Base-by-base conservation (phyloP, 2,797 vertebrate genomes). In the Dryobates pubescens region DNA sequence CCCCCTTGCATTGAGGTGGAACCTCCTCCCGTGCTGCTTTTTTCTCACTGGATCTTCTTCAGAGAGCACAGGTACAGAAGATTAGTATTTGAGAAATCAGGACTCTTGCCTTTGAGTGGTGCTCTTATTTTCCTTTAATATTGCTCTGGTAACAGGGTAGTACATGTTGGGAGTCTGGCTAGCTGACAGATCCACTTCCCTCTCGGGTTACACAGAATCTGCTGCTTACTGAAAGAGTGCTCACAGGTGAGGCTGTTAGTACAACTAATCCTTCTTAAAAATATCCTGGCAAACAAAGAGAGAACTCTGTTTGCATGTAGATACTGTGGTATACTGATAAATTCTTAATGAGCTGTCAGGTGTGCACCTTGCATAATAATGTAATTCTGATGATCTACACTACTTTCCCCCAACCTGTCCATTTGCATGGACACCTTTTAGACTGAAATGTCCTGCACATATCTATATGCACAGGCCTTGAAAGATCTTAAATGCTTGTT, bases 241-340 rank as follows among this genome's bases (percentile, higher is more conserved):
- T 86, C 76, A 76, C 22, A 76, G 30, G n/a, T 49, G 72, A 84
- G 32, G 45, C 26, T 74, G 36, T 27, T 65, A 38, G 36, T 80
- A 77, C 51, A 88, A 80, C 24, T 86, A 86, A 80, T 34, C 27
- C 71, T 75, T 86, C 73, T 70, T 65, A 41, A 90, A 90, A 90
- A 89, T 68, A 85, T 4, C 24, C 30, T 68, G 41, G 47, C 36
- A 64, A 93, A 69, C 45, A 73, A 11, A 13, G 23, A 23, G 2
- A 80, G 79, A 85, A 69, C 65, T 71, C 41, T 69, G 85, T 29
- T 27, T 75, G 9, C 23, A 72, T 13, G 13, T 53, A 82, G 70
- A 72, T 30, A 72, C 3, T 57, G 17, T 56, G 29, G 10, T 62
- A 43, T 59, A 67, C 68, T 80, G 72, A 30, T 16, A 63, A 88